These are phyloP conservation scores for Iphiclides podalirius DNA, from an alignment of 2,888 invertebrate species.

Conservation along the genomic window DNA sequence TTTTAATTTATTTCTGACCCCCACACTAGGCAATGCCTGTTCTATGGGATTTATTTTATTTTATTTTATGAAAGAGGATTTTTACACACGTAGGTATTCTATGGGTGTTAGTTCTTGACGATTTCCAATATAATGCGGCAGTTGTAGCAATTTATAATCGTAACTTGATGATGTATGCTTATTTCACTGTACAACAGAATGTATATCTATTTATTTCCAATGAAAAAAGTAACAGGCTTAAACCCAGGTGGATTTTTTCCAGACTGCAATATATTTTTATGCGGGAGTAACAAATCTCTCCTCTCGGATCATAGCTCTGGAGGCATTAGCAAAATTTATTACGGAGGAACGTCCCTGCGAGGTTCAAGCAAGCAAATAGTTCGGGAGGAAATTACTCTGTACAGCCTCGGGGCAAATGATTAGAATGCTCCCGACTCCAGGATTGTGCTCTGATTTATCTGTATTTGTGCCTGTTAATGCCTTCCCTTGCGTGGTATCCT, in stretches of 20 bases:
- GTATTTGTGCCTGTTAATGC: constrained; percentile 16
- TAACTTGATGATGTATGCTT: too few relatives aligned
- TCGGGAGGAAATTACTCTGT: constrained; percentile 18
- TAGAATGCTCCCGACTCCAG: constrained; percentile 15
- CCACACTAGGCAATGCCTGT: too few relatives aligned
- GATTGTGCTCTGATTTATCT: constrained; percentile 17
- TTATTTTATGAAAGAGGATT: too few relatives aligned
- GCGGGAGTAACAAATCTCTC: constrained; percentile 12
- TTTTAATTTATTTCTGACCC: too few relatives aligned
- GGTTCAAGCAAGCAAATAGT: constrained; percentile 21
- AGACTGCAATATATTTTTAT: constrained; percentile 5
- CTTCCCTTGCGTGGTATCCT: not conserved
- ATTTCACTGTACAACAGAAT: too few relatives aligned
- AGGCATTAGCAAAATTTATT: constrained; percentile 22
- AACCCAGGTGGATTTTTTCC: not conserved
- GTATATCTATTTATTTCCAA: too few relatives aligned
- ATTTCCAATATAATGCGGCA: too few relatives aligned
- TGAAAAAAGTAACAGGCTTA: too few relatives aligned
- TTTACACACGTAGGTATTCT: too few relatives aligned
- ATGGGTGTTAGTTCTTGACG: too few relatives aligned
- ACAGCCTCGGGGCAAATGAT: constrained; percentile 16
- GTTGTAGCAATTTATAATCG: too few relatives aligned
- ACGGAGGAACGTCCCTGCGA: constrained; percentile 1
- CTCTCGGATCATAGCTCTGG: constrained; percentile 10
- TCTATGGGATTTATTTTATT: too few relatives aligned